These are phyloP conservation scores for Siderastrea radians DNA, from an alignment of 92 coral and sea anemone genomes.

Conservation along the genomic window DNA sequence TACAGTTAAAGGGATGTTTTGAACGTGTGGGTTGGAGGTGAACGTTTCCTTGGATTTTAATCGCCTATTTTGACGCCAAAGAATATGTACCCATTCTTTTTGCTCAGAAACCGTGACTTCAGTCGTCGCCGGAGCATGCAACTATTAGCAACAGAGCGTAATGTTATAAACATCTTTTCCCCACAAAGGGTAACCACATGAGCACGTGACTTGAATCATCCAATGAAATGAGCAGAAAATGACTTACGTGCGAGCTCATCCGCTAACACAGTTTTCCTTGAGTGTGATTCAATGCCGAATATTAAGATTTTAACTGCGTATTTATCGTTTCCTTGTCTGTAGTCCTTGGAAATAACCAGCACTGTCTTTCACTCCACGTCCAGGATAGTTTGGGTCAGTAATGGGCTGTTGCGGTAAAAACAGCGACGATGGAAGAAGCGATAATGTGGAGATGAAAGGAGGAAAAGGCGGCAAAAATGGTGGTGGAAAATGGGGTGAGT, in stretches of 20 bases:
- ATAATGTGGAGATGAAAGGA: conserved; percentile 80
- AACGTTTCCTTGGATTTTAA: not conserved
- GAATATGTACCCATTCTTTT: not conserved
- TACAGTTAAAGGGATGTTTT: not conserved
- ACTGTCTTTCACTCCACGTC: not conserved
- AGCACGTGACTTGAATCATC: conserved; percentile 28
- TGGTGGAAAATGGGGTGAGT: conserved; percentile 88
- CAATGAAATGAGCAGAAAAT: conserved; percentile 5
- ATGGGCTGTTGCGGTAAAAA: conserved; percentile 99
- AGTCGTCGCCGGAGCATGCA: conserved; percentile 10
- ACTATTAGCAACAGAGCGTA: not conserved
- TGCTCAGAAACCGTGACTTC: not conserved
- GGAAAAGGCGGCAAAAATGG: conserved; percentile 76
- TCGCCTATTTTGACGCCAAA: not conserved
- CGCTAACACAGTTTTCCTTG: not conserved
- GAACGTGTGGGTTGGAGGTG: not conserved
- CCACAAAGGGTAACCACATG: not conserved
- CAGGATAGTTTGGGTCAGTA: conserved; percentile 14
- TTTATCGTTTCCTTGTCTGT: not conserved
- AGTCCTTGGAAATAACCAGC: not conserved
- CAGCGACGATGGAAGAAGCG: conserved; percentile 74
- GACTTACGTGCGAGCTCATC: not conserved
- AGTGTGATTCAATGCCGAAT: not conserved
- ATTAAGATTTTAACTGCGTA: no score
- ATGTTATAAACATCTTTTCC: not conserved